A percentile compares a stretch with the other conserved stretches of the same genome.
Evolutionary conservation across 2,797 vertebrate species (phyloP).

Genomic region (Pristis pectinata): DNA sequence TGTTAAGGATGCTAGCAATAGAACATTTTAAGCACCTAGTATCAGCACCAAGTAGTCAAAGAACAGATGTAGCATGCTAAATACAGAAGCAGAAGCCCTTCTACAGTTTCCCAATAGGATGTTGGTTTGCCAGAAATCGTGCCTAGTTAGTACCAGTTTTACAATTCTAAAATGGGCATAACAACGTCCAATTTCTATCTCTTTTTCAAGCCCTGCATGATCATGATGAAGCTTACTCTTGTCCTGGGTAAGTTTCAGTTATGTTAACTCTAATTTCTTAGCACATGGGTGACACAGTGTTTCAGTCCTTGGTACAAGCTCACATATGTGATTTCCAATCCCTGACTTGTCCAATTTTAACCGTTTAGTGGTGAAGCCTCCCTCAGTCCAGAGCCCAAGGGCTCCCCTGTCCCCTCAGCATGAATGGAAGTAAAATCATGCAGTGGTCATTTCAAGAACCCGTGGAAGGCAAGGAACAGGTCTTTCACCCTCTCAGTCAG

Average conservation of each 20-base stretch:
- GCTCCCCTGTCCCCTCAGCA: not conserved
- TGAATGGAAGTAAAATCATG: not conserved
- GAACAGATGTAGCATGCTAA: not conserved
- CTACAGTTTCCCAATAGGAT: not conserved
- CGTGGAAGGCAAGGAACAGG: not conserved
- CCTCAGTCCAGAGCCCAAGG: not conserved
- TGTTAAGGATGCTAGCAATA: not conserved
- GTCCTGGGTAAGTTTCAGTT: not conserved
- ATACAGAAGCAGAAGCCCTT: not conserved
- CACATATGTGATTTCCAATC: not conserved
- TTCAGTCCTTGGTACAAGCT: not conserved
- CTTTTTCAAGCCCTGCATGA: not conserved
- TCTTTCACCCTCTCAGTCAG: not conserved
- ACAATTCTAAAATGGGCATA: not conserved
- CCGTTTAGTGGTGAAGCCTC: not conserved
- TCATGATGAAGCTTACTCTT: not conserved
- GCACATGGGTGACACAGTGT: not conserved
- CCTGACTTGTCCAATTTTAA: not conserved
- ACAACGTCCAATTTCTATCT: not conserved
- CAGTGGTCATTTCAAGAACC: not conserved
- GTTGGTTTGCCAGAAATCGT: not conserved
- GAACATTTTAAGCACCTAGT: not conserved
- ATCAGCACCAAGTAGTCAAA: not conserved
- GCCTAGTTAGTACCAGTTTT: not conserved
- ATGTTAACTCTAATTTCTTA: not conserved